Evolutionary conservation across 2,888 invertebrate species (phyloP).

Genomic region (Meteorus colon): DNA sequence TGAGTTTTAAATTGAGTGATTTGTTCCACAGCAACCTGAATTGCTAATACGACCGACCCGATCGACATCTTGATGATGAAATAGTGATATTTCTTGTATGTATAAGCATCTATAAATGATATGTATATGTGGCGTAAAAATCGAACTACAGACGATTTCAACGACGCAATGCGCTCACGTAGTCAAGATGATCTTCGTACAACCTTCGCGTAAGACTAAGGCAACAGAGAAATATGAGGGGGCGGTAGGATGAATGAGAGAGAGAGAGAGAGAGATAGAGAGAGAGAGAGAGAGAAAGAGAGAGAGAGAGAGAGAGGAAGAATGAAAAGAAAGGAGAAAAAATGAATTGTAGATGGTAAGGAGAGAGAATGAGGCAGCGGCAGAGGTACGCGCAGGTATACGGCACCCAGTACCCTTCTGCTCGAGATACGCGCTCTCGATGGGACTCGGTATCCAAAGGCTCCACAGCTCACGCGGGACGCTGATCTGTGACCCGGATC

Average conservation of each 20-base stretch:
- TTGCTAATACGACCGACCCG: background rate
- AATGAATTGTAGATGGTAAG: constrained; percentile 32
- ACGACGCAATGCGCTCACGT: constrained; percentile 40
- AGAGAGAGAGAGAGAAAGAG: background rate
- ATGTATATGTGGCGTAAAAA: background rate
- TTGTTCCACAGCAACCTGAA: background rate
- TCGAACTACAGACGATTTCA: constrained; percentile 7
- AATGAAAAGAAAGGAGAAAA: background rate
- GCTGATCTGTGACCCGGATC: constrained; percentile 73
- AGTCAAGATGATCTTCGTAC: constrained; percentile 38
- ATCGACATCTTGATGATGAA: background rate
- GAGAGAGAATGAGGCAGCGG: constrained; percentile 40
- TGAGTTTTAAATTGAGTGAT: background rate
- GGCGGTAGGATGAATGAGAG: constrained; percentile 28
- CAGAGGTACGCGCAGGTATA: constrained; percentile 51
- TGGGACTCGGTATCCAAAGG: constrained; percentile 62
- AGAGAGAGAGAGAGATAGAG: constrained; percentile 33
- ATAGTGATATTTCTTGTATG: background rate
- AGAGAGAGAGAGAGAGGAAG: constrained; percentile 41
- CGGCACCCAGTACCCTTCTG: constrained; percentile 63
- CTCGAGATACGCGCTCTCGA: constrained; percentile 72
- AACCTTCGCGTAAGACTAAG: constrained; percentile 35
- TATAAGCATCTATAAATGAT: background rate
- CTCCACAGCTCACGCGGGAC: constrained; percentile 67
- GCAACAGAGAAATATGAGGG: constrained; percentile 23